Conservation (phyloP, 2,797 vertebrate species). For the Thaleichthys pacificus region DNA sequence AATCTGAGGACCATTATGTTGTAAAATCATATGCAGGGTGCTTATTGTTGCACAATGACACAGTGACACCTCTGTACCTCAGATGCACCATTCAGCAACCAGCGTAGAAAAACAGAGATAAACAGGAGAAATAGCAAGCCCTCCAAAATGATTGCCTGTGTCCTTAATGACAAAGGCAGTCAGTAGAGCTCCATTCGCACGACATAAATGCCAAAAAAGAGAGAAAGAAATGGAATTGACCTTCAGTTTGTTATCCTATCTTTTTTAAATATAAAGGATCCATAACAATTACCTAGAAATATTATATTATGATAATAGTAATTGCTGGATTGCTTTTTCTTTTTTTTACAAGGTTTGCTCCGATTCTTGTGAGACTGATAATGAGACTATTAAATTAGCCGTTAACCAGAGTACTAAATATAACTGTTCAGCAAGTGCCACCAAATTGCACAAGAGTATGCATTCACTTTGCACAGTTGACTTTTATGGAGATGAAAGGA, state of each 20-base stretch:
- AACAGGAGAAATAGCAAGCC: slow-evolving; percentile 6
- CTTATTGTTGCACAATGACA: slow-evolving; percentile 15
- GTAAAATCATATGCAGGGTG: slow-evolving; percentile 1
- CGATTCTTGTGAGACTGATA: not conserved
- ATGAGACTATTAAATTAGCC: not conserved
- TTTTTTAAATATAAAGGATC: too few relatives aligned
- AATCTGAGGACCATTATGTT: slow-evolving; percentile 5
- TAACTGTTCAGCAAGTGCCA: not conserved
- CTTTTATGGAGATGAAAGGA: not conserved
- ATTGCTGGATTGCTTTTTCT: not conserved
- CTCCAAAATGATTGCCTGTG: slow-evolving; percentile 4
- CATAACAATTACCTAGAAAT: not conserved
- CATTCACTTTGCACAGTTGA: not conserved
- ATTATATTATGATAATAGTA: not conserved
- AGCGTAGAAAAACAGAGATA: slow-evolving; percentile 12
- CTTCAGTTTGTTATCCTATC: not conserved
- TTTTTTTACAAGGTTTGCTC: not conserved
- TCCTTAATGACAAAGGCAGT: slow-evolving; percentile 11
- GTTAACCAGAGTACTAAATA: too few relatives aligned
- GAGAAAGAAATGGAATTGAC: not conserved
- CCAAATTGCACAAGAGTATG: not conserved
- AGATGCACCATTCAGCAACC: slow-evolving; percentile 7
- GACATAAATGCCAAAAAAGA: slow-evolving; percentile 24
- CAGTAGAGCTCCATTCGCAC: not conserved
- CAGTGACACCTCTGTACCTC: slow-evolving; percentile 2